Conservation (phyloP, 2,888 invertebrate species). For the Dicyrtoma fusca region DNA sequence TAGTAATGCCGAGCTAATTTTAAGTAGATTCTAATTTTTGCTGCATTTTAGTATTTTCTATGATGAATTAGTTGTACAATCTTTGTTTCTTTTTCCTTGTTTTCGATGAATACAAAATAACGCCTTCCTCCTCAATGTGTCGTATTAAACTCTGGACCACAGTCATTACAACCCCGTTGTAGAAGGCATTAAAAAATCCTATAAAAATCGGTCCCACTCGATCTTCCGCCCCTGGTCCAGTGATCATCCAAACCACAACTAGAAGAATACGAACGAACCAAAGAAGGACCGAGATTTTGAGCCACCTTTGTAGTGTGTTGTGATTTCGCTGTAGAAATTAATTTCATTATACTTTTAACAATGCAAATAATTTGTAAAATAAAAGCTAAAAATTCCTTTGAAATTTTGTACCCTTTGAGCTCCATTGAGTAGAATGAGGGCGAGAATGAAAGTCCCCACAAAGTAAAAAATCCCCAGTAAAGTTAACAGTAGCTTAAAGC, state of each 20-base stretch:
- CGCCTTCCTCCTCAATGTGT: conserved; percentile 18
- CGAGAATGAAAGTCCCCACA: conserved; percentile 17
- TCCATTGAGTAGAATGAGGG: conserved; percentile 23
- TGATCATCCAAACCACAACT: conserved; percentile 21
- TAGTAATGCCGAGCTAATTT: no score
- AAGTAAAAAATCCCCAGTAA: conserved; percentile 25
- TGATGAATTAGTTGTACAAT: no score
- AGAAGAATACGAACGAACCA: conserved; percentile 1
- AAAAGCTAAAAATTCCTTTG: no score
- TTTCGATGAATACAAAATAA: background rate
- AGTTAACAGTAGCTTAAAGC: no score
- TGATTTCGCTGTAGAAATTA: conserved; percentile 8
- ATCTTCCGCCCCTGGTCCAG: background rate
- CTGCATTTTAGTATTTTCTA: no score
- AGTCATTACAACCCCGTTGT: conserved; percentile 8
- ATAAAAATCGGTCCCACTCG: conserved; percentile 14
- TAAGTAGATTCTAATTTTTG: no score
- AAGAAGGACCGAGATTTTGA: background rate
- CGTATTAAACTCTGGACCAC: background rate
- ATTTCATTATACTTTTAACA: background rate
- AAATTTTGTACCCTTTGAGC: conserved; percentile 14
- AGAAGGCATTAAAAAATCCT: conserved; percentile 3
- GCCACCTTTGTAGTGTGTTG: conserved; percentile 12
- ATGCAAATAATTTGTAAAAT: background rate
- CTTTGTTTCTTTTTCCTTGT: no score